A percentile compares a stretch with the other conserved stretches of the same genome.
Evolutionary conservation across 2,888 invertebrate species (phyloP).

Genomic region (Cerceris ruficornis): DNA sequence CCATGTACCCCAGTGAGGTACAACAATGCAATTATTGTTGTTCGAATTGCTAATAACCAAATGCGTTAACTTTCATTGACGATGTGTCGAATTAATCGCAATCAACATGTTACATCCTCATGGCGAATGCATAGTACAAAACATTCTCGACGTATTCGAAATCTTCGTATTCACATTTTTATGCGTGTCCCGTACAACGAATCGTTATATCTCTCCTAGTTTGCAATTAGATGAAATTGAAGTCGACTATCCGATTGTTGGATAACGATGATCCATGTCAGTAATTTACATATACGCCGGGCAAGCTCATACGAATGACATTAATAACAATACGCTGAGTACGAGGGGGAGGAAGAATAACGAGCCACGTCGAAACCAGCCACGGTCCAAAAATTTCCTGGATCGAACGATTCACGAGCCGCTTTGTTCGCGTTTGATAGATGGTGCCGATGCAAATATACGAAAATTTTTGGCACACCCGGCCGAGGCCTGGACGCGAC

Average conservation of each 20-base stretch:
- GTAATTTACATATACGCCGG: slow-evolving; percentile 43
- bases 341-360: slow-evolving; percentile 45
- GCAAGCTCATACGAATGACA: slow-evolving; percentile 54
- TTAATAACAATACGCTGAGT: slow-evolving; percentile 61
- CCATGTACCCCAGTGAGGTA: no score
- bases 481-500: slow-evolving; percentile 12
- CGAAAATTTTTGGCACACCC: slow-evolving; percentile 39
- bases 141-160: no score
- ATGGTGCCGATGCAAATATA: slow-evolving; percentile 62
- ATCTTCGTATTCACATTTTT: no score
- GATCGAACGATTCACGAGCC: slow-evolving; percentile 66
- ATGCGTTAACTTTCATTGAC: no score
- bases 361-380: slow-evolving; percentile 55
- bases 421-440: slow-evolving; percentile 74
- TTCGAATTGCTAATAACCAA: no score
- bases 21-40: no score
- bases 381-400: slow-evolving; percentile 66
- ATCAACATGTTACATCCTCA: no score
- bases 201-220: slow-evolving; percentile 14
- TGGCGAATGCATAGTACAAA: no score
- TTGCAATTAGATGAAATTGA: slow-evolving; percentile 51
- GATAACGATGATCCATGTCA: slow-evolving; percentile 48
- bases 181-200: not conserved
- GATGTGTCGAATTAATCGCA: no score
- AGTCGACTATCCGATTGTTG: slow-evolving; percentile 49